Conservation (phyloP, 2,113 vertebrate genomes). For the Phyllostomus discolor region DNA sequence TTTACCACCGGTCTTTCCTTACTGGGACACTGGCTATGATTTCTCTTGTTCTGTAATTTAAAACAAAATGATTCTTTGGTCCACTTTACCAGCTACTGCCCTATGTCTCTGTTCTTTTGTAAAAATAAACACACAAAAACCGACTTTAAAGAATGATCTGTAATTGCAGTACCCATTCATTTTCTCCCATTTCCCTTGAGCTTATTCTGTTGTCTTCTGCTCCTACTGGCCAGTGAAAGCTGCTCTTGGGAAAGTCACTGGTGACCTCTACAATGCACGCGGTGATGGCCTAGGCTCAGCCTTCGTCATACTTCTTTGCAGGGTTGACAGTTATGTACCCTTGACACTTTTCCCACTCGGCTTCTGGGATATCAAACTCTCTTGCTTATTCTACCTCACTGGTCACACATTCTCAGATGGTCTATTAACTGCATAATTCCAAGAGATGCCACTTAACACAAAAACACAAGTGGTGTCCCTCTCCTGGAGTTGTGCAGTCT, state of each 20-base stretch:
- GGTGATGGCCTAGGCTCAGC: background rate
- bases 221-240: background rate
- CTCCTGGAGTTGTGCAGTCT: too few species aligned
- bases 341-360: background rate
- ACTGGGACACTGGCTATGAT: background rate
- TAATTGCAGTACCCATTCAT: background rate
- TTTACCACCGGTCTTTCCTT: background rate
- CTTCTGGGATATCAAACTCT: background rate
- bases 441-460: background rate
- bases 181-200: background rate
- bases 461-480: background rate
- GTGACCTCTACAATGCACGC: background rate
- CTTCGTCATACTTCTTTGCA: background rate
- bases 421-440: background rate
- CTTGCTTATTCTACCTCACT: background rate
- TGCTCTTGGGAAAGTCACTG: background rate
- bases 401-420: background rate
- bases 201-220: background rate
- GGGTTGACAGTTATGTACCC: background rate
- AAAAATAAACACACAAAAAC: background rate
- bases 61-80: background rate
- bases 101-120: background rate
- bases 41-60: background rate
- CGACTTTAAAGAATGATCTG: background rate
- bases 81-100: background rate